Conservation (phyloP, 1,140 invertebrate species). For the Zeugodacus cucurbitae region DNA sequence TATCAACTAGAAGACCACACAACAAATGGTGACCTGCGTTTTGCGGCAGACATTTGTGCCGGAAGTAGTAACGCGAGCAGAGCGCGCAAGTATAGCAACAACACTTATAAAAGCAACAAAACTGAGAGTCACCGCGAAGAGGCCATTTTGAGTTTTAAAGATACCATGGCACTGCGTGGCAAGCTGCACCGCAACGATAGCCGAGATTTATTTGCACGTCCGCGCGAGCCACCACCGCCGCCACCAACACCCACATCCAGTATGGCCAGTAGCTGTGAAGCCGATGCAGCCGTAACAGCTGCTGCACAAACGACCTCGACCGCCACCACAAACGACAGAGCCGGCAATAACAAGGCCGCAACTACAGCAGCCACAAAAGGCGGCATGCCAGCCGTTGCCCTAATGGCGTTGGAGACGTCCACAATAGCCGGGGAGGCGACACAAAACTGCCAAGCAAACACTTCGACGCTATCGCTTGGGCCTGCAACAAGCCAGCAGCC, state of each 20-base stretch:
- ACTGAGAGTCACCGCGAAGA: constrained; percentile 46
- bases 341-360: constrained; percentile 20
- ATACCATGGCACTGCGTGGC: constrained; percentile 83
- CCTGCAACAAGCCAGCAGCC: constrained; percentile 8
- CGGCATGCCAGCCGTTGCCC: neutral
- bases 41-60: neutral
- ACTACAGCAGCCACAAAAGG: neutral
- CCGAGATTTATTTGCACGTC: constrained; percentile 70
- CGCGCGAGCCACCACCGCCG: constrained; percentile 65
- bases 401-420: neutral
- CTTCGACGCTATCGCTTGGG: neutral
- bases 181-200: constrained; percentile 71
- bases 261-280: neutral
- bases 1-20: constrained; percentile 24
- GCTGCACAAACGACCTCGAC: constrained; percentile 18
- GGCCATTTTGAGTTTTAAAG: constrained; percentile 71
- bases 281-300: neutral
- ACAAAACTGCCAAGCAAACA: constrained; percentile 38
- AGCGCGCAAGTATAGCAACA: constrained; percentile 18
- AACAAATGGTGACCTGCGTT: constrained; percentile 23
- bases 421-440: neutral
- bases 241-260: constrained; percentile 50
- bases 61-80: neutral
- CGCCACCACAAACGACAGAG: neutral
- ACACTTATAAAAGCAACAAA: neutral